Evolutionary conservation across 2,888 invertebrate genomes (phyloP).

Genomic region (Troides helena): DNA sequence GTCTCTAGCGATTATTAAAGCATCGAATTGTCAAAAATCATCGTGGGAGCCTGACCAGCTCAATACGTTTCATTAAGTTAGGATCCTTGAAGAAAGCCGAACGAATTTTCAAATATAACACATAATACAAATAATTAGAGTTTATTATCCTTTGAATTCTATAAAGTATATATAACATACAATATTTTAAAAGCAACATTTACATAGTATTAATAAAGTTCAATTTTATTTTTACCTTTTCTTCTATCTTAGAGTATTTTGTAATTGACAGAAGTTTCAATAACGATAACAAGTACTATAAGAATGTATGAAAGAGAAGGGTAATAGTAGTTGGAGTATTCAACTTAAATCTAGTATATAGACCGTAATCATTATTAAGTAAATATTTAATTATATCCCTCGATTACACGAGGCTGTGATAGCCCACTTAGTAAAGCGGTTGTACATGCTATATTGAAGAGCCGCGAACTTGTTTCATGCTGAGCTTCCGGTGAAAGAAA

Average conservation of each 20-base stretch:
- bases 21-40: slow-evolving; percentile 31
- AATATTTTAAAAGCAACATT: background rate
- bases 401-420: too few relatives aligned
- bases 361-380: too few relatives aligned
- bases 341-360: background rate
- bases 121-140: background rate
- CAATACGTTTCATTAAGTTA: slow-evolving; percentile 52
- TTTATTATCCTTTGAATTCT: background rate
- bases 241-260: background rate
- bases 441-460: too few relatives aligned
- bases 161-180: too few relatives aligned
- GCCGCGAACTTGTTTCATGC: too few relatives aligned
- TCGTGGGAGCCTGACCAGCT: slow-evolving; percentile 72
- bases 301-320: background rate
- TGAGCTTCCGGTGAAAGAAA: too few relatives aligned
- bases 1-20: slow-evolving; percentile 6
- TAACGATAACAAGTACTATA: slow-evolving; percentile 19
- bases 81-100: slow-evolving; percentile 12
- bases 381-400: too few relatives aligned
- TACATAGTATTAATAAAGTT: slow-evolving; percentile 2
- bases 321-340: background rate
- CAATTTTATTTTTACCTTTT: background rate
- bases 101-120: background rate
- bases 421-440: too few relatives aligned
- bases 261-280: background rate